phyloP scores from a whole-genome alignment of 2,888 invertebrate species.

The Syrphus vitripennis region DNA sequence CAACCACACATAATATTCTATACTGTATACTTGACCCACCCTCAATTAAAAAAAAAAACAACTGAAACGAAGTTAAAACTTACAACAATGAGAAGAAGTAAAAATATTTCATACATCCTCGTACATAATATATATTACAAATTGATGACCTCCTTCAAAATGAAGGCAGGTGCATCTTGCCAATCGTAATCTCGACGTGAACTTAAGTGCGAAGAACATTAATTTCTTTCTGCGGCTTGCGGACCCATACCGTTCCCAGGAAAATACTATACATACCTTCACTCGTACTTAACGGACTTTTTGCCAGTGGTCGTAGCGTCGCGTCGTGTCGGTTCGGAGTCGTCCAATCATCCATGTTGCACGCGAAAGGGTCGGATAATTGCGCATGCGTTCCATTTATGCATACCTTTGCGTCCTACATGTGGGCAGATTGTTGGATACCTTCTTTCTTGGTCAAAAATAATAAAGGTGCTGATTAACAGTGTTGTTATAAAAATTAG shows the following conservation, averaged over 20 bases:
- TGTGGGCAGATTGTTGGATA: constrained; percentile 2
- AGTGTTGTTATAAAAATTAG: not conserved
- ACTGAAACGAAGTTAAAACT: not conserved
- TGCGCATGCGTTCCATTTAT: constrained; percentile 63
- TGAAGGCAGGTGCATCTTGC: constrained; percentile 71
- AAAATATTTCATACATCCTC: too few species aligned
- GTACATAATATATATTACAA: constrained; percentile 61
- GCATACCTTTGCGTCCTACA: not conserved
- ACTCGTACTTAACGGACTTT: constrained; percentile 64
- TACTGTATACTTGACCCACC: constrained; percentile 61
- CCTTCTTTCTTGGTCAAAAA: not conserved
- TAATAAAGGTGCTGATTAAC: not conserved
- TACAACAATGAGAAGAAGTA: not conserved
- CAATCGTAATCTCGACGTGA: constrained; percentile 70
- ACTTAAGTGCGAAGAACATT: constrained; percentile 72
- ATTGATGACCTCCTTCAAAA: constrained; percentile 70
- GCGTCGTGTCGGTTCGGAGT: not conserved
- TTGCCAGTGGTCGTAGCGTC: constrained; percentile 1
- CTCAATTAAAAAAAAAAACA: constrained; percentile 35
- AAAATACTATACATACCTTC: not conserved
- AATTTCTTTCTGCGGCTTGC: constrained; percentile 46
- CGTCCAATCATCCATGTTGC: constrained; percentile 69
- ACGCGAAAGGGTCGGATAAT: constrained; percentile 70
- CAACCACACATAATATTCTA: constrained; percentile 6
- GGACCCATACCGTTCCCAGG: constrained; percentile 64